These are phyloP conservation scores for Ericerus pela DNA, from an alignment of 1,140 invertebrate genomes.

Conservation along the genomic window DNA sequence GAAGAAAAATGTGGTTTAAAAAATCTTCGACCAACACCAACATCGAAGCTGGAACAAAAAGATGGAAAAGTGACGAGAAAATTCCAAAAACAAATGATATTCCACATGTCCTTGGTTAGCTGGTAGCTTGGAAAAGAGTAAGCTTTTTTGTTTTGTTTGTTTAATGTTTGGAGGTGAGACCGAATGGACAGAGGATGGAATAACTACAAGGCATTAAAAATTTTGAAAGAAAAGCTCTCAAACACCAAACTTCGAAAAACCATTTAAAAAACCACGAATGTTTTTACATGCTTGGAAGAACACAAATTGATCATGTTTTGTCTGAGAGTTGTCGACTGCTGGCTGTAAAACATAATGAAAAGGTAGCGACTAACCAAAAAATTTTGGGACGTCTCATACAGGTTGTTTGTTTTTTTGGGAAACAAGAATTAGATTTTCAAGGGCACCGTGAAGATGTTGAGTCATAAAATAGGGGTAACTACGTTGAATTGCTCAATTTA, in stretches of 20 bases:
- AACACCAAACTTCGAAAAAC: neutral
- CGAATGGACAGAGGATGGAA: constrained; percentile 10
- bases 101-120: constrained; percentile 3
- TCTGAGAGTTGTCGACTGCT: neutral
- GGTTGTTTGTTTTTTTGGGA: constrained; percentile 24
- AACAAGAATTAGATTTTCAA: constrained; percentile 27
- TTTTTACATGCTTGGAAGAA: neutral
- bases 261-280: neutral
- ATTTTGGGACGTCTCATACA: constrained; percentile 21
- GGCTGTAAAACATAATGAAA: constrained; percentile 13
- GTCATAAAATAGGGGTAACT: constrained; percentile 26
- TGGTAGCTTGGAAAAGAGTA: neutral
- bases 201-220: constrained; percentile 5
- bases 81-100: constrained; percentile 3
- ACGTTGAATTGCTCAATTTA: constrained; percentile 24
- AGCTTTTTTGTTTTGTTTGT: constrained; percentile 14
- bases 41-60: neutral
- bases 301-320: neutral
- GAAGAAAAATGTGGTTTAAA: too few species aligned
- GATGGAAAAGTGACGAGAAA: neutral
- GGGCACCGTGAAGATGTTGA: constrained; percentile 24
- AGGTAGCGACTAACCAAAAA: constrained; percentile 9
- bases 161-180: constrained; percentile 13
- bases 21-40: too few species aligned
- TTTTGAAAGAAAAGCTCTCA: neutral